phyloP scores from a whole-genome alignment of 2,113 vertebrate genomes.

The Ctenodactylus gundi region DNA sequence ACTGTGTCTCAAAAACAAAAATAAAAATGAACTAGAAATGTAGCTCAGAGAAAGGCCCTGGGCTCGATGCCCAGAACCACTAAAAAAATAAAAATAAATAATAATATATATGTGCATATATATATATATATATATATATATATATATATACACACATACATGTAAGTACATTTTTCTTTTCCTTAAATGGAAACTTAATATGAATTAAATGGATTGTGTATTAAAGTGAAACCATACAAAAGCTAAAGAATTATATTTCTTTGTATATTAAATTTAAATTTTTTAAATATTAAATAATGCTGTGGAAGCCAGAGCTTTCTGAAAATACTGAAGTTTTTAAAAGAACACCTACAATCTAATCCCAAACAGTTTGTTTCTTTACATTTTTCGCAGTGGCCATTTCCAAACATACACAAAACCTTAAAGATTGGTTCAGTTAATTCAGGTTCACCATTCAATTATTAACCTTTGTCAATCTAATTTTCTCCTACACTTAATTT shows the following conservation, averaged over 20 bases:
- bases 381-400: not conserved
- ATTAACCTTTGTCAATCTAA: not conserved
- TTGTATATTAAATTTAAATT: slow-evolving; percentile 28
- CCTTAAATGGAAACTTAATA: not conserved
- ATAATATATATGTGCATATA: too few species aligned
- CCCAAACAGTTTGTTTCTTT: not conserved
- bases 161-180: too few species aligned
- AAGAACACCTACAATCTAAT: not conserved
- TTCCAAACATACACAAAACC: not conserved
- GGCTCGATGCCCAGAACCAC: too few species aligned
- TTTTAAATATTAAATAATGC: not conserved
- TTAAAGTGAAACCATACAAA: not conserved
- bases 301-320: not conserved
- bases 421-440: not conserved
- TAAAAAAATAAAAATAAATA: too few species aligned
- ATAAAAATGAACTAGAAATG: too few species aligned
- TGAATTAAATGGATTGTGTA: not conserved
- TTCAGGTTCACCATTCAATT: not conserved
- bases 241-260: not conserved
- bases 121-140: too few species aligned
- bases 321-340: not conserved
- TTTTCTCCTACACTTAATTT: not conserved
- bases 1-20: too few species aligned
- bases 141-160: too few species aligned
- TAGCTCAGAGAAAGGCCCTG: too few species aligned